phyloP scores from a whole-genome alignment of 2,888 invertebrate genomes.

The Synergus gifuensis region DNA sequence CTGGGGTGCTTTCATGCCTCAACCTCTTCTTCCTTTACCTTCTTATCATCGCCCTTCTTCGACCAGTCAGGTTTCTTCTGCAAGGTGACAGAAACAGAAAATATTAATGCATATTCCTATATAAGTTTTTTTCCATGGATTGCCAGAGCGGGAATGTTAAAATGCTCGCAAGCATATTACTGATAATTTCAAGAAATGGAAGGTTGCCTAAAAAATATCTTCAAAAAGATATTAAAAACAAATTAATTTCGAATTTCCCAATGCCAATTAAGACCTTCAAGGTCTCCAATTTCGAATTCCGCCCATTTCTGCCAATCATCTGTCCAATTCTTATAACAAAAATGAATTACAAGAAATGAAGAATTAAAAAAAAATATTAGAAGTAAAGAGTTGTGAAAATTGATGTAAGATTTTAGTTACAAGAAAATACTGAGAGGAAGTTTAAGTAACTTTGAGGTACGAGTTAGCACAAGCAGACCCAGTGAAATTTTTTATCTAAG shows the following conservation, averaged over 20 bases:
- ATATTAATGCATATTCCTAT: slow-evolving; percentile 32
- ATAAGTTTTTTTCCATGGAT: slow-evolving; percentile 27
- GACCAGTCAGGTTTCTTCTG: slow-evolving; percentile 98
- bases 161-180: slow-evolving; percentile 49
- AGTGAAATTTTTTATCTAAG: background rate
- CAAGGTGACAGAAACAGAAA: slow-evolving; percentile 75
- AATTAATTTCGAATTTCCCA: background rate
- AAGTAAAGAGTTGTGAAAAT: background rate
- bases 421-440: background rate
- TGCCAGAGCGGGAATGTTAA: slow-evolving; percentile 45
- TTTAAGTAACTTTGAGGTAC: background rate
- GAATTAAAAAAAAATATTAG: background rate
- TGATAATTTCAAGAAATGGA: slow-evolving; percentile 40
- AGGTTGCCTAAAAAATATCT: background rate
- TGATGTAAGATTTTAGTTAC: background rate
- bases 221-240: background rate
- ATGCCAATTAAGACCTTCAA: background rate
- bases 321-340: background rate
- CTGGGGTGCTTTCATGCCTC: slow-evolving; percentile 85
- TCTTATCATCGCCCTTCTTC: slow-evolving; percentile 92
- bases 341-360: background rate
- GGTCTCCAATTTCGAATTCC: slow-evolving; percentile 21
- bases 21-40: slow-evolving; percentile 92
- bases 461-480: background rate
- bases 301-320: background rate